phyloP scores from a whole-genome alignment of 2,797 vertebrate species.

The Coluber constrictor region DNA sequence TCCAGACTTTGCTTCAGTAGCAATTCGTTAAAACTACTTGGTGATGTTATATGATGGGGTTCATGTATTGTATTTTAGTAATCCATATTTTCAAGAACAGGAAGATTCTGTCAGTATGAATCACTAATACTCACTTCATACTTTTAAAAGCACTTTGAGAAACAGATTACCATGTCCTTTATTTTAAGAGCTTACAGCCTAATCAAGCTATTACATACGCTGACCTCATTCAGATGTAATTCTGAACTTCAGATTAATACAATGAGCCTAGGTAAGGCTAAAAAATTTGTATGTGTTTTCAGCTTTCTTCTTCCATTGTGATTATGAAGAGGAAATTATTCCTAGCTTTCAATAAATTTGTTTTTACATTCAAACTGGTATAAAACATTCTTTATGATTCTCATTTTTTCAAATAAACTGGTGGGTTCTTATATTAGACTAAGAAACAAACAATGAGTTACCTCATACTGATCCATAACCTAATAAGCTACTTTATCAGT shows the following conservation, averaged over 20 bases:
- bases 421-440: background rate
- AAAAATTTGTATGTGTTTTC: background rate
- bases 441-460: background rate
- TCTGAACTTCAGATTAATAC: background rate
- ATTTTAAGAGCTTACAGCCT: background rate
- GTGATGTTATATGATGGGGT: background rate
- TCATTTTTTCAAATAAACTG: background rate
- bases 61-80: background rate
- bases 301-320: background rate
- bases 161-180: too few relatives aligned
- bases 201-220: background rate
- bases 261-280: background rate
- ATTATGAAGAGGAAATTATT: background rate
- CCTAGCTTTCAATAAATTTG: background rate
- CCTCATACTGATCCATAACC: background rate
- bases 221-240: background rate
- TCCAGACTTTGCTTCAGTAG: background rate
- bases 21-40: background rate
- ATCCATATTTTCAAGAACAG: too few relatives aligned
- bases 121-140: background rate
- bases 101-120: background rate
- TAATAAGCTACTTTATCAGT: background rate
- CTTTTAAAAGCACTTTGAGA: background rate
- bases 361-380: background rate
- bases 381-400: background rate